Base-by-base conservation (phyloP, 2,888 invertebrate species). In the Ferrisia virgata region DNA sequence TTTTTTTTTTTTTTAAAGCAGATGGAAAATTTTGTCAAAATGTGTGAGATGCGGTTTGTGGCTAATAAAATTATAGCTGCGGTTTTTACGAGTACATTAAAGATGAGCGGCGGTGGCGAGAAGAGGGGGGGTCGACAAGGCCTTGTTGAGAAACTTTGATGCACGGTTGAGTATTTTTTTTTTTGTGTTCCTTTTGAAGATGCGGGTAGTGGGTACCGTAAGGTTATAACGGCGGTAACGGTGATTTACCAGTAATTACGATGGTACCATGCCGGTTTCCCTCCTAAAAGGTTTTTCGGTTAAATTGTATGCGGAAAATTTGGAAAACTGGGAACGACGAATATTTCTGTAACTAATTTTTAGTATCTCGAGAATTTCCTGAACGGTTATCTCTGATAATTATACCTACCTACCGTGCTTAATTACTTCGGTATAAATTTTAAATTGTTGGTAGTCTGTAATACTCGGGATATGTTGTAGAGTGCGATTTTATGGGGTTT, bases 181-280 rank as follows among this genome's bases (percentile, higher is more conserved):
- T 64, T 64, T 53, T 9, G 5, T 53, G 18, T 9, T 40, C 11
- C 13, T 11, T 64, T 64, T 28, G 28, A 15, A 25, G 31, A 28
- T 22, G 28, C 28, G 3, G 28, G 28, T 28, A 43, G n/a, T n/a
- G n/a, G n/a, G n/a, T 43, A 64, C 64, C 64, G 64, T 64, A 64
- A 28, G 15, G 64, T 64, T 64, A 58, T 58, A 64, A 64, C 64
- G 64, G 64, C 11, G 28, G 28, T 64, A 64, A 64, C 64, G 64
- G 64, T 64, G 64, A 64, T 64, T 64, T 64, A 64, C 64, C 13
- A 64, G 64, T 64, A 64, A 64, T 64, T 64, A 53, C 53, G 22
- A 53, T 22, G 53, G 53, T 53, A 3, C 22, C 53, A 18, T 22
- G 53, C 8, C 22, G 53, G 53, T 22, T 53, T 53, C 22, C 22